These are phyloP conservation scores for Cheiracanthium punctorium DNA, from an alignment of 2,888 invertebrate genomes.

Conservation along the genomic window DNA sequence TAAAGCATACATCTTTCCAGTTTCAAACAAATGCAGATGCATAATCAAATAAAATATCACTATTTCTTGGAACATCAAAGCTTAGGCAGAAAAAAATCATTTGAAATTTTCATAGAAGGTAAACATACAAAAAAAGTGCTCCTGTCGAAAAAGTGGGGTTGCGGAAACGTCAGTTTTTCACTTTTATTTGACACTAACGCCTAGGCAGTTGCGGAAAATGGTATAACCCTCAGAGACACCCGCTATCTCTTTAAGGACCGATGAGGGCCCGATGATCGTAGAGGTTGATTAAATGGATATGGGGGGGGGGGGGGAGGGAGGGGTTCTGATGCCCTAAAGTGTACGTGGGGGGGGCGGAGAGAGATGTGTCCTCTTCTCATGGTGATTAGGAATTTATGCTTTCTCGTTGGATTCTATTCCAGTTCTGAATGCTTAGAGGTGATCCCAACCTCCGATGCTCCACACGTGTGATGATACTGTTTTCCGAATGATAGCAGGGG, in stretches of 20 bases:
- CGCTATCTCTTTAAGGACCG: constrained; percentile 42
- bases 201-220: constrained; percentile 43
- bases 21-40: too few species aligned
- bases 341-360: constrained; percentile 7
- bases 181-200: constrained; percentile 45
- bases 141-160: not conserved
- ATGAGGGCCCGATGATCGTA: constrained; percentile 47
- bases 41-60: too few species aligned
- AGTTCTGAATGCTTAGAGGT: not conserved
- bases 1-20: too few species aligned
- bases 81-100: too few species aligned
- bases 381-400: constrained; percentile 59
- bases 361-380: constrained; percentile 11
- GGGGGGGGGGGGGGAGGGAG: constrained; percentile 14
- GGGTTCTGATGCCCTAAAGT: not conserved
- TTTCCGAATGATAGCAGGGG: not conserved
- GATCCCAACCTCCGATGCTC: not conserved
- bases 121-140: not conserved
- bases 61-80: too few species aligned
- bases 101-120: not conserved
- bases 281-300: constrained; percentile 58
- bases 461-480: not conserved
- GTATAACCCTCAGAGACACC: constrained; percentile 26
- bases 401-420: constrained; percentile 5
- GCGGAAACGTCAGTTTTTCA: not conserved